phyloP scores from a whole-genome alignment of 1,140 invertebrate genomes.

The Hylaeus anthracinus region DNA sequence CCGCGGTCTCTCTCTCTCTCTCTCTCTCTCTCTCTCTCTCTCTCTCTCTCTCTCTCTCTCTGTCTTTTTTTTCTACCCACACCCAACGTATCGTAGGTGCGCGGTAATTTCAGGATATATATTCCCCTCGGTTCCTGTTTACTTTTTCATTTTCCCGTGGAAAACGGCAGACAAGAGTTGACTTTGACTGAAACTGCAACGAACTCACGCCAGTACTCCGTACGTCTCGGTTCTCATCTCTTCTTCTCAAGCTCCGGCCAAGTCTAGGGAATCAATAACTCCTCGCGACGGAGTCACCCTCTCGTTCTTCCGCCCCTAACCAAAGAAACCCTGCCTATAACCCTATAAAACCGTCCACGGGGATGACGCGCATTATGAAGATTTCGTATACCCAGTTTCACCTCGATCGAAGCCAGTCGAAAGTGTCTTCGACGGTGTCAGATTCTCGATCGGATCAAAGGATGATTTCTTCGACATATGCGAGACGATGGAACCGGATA shows the following conservation, averaged over 20 bases:
- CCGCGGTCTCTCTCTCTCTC: too few relatives aligned
- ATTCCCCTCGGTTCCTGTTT: not conserved
- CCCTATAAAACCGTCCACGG: conserved; percentile 58
- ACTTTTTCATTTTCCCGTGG: not conserved
- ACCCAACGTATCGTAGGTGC: not conserved
- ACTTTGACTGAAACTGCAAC: conserved; percentile 58
- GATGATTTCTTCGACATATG: not conserved
- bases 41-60: too few relatives aligned
- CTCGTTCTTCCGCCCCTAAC: conserved; percentile 66
- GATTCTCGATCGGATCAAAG: conserved; percentile 4
- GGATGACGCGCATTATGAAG: conserved; percentile 27
- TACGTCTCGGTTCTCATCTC: conserved; percentile 56
- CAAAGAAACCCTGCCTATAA: conserved; percentile 60
- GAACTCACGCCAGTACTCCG: conserved; percentile 56
- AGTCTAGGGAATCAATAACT: conserved; percentile 76
- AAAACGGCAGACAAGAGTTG: conserved; percentile 15
- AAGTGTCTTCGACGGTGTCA: not conserved
- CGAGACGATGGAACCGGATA: conserved; percentile 12
- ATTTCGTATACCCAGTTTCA: not conserved
- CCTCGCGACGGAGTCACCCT: conserved; percentile 69
- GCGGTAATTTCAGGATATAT: conserved; percentile 4
- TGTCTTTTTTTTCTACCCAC: too few relatives aligned
- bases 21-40: too few relatives aligned
- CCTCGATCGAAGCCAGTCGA: not conserved
- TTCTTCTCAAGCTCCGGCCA: conserved; percentile 57